Evolutionary conservation across 2,113 vertebrate species (phyloP), one percentile per base, ranked within the genome.

Genomic region (Pagrus major): DNA sequence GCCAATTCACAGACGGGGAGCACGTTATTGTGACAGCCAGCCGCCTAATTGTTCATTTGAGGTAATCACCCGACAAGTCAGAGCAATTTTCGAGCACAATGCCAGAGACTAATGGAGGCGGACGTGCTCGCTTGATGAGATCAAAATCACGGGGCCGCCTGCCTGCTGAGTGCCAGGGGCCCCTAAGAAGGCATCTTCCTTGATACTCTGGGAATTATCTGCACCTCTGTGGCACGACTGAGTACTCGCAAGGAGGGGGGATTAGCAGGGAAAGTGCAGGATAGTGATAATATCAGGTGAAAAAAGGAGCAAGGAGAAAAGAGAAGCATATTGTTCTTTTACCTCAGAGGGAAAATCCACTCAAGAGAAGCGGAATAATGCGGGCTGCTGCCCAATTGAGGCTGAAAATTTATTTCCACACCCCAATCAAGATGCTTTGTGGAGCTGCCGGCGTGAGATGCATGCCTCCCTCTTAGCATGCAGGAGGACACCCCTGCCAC

Each of bases 11-110:
- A 70, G 85, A 72, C 64, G 54, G 65, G 59, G 75, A 85, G 83
- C 84, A 76, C 82, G 91, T 92, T 93, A 93, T 93, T 92, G 90
- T 90, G 90, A 91, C 92, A 91, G 92, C 91, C 87, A 87, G 86
- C 86, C 84, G 85, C 87, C 90, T 94, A 93, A 94, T 93, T 94
- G 93, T 91, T 93, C 92, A 94, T 92, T 92, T 92, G 89, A 93
- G 90, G 89, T 94, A 93, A 94, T 94, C 91, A 91, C 89, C 86
- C 90, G 86, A 89, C 90, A 90, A 92, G 90, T 90, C 89, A 83
- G 91, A 91, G 84, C 90, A 88, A 93, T 93, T 93, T n/a, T 92
- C 59, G 18, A 88, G 84, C 85, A 87, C 90, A 88, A 90, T 89
- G 92, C 89, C 82, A 44, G 84, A 79, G 89, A 87, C 87, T 90